phyloP scores from a whole-genome alignment of 2,888 invertebrate species.

The Eilema griseolum region DNA sequence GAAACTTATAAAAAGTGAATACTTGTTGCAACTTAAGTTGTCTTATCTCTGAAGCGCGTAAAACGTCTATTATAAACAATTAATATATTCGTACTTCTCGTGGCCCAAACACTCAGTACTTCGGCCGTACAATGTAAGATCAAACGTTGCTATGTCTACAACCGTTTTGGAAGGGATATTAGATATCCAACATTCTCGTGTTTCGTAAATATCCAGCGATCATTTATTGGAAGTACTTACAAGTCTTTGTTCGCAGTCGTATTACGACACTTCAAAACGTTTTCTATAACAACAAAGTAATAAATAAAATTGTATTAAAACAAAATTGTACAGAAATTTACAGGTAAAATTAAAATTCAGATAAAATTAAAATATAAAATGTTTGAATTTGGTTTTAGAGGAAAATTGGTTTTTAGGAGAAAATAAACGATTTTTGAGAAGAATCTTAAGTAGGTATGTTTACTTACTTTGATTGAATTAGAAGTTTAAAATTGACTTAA shows the following conservation, averaged over 20 bases:
- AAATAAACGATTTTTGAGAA: no score
- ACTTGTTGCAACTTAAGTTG: no score
- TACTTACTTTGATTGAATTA: no score
- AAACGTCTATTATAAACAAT: no score
- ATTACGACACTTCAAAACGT: constrained; percentile 13
- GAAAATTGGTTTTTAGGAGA: no score
- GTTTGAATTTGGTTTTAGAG: no score
- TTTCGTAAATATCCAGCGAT: constrained; percentile 64
- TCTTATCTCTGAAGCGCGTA: no score
- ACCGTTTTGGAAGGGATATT: constrained; percentile 66
- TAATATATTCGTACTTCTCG: constrained; percentile 34
- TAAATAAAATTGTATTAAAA: no score
- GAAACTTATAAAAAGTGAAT: no score
- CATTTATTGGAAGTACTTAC: constrained; percentile 62
- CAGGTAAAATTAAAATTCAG: neutral
- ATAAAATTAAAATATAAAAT: no score
- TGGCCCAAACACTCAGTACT: constrained; percentile 41
- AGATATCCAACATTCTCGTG: constrained; percentile 62
- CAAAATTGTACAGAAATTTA: neutral
- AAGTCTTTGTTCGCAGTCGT: constrained; percentile 31
- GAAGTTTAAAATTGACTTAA: no score
- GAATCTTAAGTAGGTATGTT: no score
- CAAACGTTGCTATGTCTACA: constrained; percentile 78
- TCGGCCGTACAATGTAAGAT: constrained; percentile 61
- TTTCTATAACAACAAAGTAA: constrained; percentile 4